Percentiles rank a stretch among this genome's conserved stretches.
Evolutionary conservation across 2,888 invertebrate genomes (phyloP).

Genomic region (Amphimallon solstitiale): DNA sequence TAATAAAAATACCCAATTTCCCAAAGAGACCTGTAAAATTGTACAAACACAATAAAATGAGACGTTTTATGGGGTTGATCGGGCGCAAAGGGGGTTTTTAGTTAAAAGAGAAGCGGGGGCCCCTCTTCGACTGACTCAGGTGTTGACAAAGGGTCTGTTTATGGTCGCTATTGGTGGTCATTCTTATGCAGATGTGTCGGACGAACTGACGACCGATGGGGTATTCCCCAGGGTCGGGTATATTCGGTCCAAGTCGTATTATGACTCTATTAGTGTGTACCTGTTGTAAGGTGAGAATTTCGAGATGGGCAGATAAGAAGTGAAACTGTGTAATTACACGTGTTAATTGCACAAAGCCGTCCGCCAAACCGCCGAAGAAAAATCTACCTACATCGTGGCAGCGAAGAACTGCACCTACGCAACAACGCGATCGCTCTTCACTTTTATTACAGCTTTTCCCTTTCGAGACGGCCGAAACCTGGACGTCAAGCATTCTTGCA

Average conservation of each 20-base stretch:
- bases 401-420: conserved; percentile 11
- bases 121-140: conserved; percentile 50
- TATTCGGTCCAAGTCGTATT: conserved; percentile 45
- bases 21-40: conserved; percentile 54
- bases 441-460: too few species aligned
- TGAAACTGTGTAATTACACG: conserved; percentile 39
- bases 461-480: too few species aligned
- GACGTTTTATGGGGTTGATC: conserved; percentile 58
- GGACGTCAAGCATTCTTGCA: too few species aligned
- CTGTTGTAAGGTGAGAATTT: conserved; percentile 43
- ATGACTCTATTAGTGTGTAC: conserved; percentile 56
- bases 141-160: conserved; percentile 61
- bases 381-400: conserved; percentile 14
- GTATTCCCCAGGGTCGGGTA: not conserved
- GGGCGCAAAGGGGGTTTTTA: conserved; percentile 54
- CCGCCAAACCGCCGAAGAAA: conserved; percentile 31
- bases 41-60: conserved; percentile 60
- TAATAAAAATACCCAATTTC: conserved; percentile 35
- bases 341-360: conserved; percentile 39
- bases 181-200: conserved; percentile 56
- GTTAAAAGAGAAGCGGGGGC: not conserved
- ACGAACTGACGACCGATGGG: not conserved
- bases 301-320: conserved; percentile 40
- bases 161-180: conserved; percentile 54
- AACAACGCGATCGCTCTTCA: conserved; percentile 1